A percentile compares a stretch with the other conserved stretches of the same genome.
These are phyloP conservation scores for Sipha maydis DNA, from an alignment of 2,888 invertebrate genomes.

Conservation along the genomic window DNA sequence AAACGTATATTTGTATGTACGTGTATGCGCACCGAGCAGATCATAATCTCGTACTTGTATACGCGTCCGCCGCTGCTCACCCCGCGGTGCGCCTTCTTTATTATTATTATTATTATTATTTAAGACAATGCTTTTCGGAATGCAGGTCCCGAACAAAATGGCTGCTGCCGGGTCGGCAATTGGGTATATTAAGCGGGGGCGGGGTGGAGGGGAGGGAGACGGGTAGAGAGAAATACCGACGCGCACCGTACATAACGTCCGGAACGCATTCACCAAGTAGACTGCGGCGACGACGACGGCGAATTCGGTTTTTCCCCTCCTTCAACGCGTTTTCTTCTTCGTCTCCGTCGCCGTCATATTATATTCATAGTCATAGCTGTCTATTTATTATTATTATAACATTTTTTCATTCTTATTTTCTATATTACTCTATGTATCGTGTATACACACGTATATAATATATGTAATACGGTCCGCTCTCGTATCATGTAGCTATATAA, in stretches of 20 bases:
- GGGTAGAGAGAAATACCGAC: slow-evolving; percentile 46
- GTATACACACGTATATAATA: slow-evolving; percentile 4
- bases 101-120: slow-evolving; percentile 47
- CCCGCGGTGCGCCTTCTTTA: slow-evolving; percentile 47
- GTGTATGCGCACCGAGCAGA: slow-evolving; percentile 21
- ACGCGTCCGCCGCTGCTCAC: slow-evolving; percentile 21
- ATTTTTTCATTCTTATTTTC: slow-evolving; percentile 1
- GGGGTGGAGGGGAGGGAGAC: neutral
- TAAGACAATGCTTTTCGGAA: slow-evolving; percentile 62
- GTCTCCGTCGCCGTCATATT: neutral
- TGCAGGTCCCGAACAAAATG: slow-evolving; percentile 60
- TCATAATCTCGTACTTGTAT: slow-evolving; percentile 17
- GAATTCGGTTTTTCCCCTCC: slow-evolving; percentile 55
- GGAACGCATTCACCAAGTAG: slow-evolving; percentile 52
- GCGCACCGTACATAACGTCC: slow-evolving; percentile 23
- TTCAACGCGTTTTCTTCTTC: neutral
- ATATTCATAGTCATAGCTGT: neutral
- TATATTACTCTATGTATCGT: slow-evolving; percentile 6
- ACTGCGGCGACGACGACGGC: slow-evolving; percentile 27
- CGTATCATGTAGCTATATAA: neutral
- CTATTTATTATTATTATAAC: neutral
- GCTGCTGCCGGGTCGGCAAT: slow-evolving; percentile 55
- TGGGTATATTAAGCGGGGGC: slow-evolving; percentile 55
- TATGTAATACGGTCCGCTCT: slow-evolving; percentile 4
- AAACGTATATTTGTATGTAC: neutral